Percentiles rank a stretch among this genome's conserved stretches.
Evolutionary conservation across 2,797 vertebrate species (phyloP).

Genomic region (Odontamblyopus rebecca): DNA sequence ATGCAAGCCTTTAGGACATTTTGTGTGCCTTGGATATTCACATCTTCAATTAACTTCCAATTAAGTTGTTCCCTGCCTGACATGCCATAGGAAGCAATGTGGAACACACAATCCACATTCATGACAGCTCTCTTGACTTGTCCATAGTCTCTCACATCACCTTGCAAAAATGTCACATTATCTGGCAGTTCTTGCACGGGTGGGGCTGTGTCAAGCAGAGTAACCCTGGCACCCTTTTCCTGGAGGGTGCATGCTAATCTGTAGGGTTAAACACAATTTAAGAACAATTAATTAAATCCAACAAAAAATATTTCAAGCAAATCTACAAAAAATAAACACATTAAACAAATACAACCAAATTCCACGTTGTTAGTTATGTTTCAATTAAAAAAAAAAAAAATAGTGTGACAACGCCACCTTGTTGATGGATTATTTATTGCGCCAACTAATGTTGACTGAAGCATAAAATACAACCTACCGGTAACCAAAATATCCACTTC

Average conservation of each 20-base stretch:
- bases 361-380: no score
- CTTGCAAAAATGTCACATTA: slow-evolving; percentile 80
- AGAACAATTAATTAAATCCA: background rate
- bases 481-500: slow-evolving; percentile 92
- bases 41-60: slow-evolving; percentile 80
- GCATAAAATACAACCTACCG: slow-evolving; percentile 74
- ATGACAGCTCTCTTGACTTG: slow-evolving; percentile 78
- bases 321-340: background rate
- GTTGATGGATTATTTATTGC: slow-evolving; percentile 11
- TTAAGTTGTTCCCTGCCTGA: slow-evolving; percentile 93
- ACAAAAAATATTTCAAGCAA: background rate
- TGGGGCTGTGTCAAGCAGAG: slow-evolving; percentile 84
- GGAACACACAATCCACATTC: slow-evolving; percentile 86
- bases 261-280: slow-evolving; percentile 22
- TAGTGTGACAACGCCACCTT: slow-evolving; percentile 37
- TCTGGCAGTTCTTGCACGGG: slow-evolving; percentile 76
- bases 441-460: background rate
- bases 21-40: slow-evolving; percentile 88
- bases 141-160: slow-evolving; percentile 79
- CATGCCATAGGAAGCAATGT: slow-evolving; percentile 94
- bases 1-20: slow-evolving; percentile 84
- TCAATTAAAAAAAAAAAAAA: background rate
- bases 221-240: slow-evolving; percentile 75
- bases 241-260: slow-evolving; percentile 86
- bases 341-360: no score